Conservation (phyloP, 2,797 vertebrate species). For the Spea hammondii region DNA sequence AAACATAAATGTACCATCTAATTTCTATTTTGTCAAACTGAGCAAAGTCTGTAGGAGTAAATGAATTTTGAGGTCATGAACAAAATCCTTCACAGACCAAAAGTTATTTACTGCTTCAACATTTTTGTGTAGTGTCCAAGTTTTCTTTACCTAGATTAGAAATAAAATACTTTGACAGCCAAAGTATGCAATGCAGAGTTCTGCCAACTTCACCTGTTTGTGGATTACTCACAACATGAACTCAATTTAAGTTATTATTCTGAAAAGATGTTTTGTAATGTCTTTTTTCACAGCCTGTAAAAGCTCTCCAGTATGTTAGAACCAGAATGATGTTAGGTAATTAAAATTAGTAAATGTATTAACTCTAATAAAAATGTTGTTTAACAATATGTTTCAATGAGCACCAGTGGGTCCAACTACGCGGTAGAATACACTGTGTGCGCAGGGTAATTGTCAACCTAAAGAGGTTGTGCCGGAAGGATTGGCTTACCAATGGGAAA, state of each 20-base stretch:
- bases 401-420: no score
- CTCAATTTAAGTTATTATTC: constrained; percentile 25
- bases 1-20: background rate
- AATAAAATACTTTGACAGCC: constrained; percentile 38
- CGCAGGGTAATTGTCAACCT: no score
- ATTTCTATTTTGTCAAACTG: background rate
- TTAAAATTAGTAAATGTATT: constrained; percentile 6
- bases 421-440: no score
- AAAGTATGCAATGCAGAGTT: constrained; percentile 35
- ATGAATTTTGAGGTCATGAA: constrained; percentile 18
- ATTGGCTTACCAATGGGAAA: no score
- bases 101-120: constrained; percentile 15
- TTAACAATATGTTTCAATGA: no score
- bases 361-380: background rate
- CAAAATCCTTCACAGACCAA: constrained; percentile 26
- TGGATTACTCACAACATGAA: constrained; percentile 23
- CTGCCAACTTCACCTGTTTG: constrained; percentile 44
- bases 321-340: background rate
- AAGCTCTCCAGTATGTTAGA: constrained; percentile 10
- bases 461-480: no score
- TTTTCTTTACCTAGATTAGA: constrained; percentile 41
- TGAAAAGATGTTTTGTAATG: constrained; percentile 16
- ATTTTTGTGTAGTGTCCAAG: constrained; percentile 39
- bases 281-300: constrained; percentile 1
- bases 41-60: constrained; percentile 20